Evolutionary conservation across 1,140 invertebrate genomes (phyloP).

Genomic region (Gonatopus flavifemur): DNA sequence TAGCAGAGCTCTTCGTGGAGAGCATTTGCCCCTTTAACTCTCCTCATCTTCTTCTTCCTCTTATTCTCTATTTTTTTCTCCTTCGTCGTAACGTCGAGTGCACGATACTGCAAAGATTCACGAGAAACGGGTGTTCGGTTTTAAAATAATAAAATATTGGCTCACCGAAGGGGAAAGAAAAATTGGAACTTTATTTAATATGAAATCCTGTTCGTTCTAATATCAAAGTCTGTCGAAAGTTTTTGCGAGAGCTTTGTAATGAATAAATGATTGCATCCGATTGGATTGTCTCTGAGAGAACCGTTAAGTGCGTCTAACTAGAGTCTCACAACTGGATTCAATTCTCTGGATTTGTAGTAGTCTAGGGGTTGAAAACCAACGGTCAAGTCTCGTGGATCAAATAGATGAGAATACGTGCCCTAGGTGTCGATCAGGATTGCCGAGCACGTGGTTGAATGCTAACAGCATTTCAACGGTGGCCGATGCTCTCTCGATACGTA

Average conservation of each 20-base stretch:
- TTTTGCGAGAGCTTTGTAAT: conserved; percentile 3
- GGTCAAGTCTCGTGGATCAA: conserved; percentile 20
- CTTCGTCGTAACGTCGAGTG: neutral
- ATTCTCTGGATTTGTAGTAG: conserved; percentile 13
- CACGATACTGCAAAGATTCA: neutral
- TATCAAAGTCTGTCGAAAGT: too few species aligned
- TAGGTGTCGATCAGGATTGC: conserved; percentile 45
- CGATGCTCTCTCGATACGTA: conserved; percentile 25
- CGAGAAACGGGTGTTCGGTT: neutral
- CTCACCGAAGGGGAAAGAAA: too few species aligned
- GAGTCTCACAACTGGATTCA: conserved; percentile 15
- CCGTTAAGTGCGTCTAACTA: neutral
- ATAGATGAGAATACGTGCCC: conserved; percentile 33
- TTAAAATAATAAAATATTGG: too few species aligned
- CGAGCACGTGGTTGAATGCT: conserved; percentile 47
- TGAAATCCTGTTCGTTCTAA: too few species aligned
- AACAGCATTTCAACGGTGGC: conserved; percentile 43
- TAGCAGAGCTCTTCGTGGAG: conserved; percentile 50
- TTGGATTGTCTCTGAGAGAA: neutral
- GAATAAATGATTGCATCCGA: conserved; percentile 18
- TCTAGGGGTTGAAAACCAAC: neutral
- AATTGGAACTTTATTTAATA: too few species aligned
- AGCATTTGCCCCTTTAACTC: conserved; percentile 17
- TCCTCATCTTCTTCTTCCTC: conserved; percentile 13
- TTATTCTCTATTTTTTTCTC: conserved; percentile 9